phyloP scores from a whole-genome alignment of 2,113 vertebrate genomes.

The Parus major region DNA sequence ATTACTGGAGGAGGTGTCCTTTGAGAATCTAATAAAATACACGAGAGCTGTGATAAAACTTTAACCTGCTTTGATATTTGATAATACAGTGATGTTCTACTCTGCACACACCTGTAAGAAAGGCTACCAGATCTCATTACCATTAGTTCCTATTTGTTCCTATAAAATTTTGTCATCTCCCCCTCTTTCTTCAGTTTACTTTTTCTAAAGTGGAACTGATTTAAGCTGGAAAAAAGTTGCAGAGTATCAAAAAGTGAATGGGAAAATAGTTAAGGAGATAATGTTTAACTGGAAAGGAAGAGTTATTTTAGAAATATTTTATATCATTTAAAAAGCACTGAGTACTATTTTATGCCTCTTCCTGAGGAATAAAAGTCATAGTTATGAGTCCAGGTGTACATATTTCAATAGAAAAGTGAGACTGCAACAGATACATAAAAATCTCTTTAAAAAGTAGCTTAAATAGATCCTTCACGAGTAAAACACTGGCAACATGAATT shows the following conservation, averaged over 20 bases:
- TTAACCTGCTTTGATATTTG: slow-evolving; percentile 11
- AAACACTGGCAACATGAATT: background rate
- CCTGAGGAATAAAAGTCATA: slow-evolving; percentile 11
- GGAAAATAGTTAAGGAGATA: background rate
- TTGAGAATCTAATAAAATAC: background rate
- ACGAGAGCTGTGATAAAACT: background rate
- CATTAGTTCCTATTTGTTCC: slow-evolving; percentile 32
- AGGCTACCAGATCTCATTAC: background rate
- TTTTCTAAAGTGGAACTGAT: slow-evolving; percentile 25
- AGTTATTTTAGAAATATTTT: slow-evolving; percentile 51
- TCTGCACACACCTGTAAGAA: background rate
- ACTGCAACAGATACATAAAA: slow-evolving; percentile 9
- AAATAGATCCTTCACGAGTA: background rate
- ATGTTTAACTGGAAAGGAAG: background rate
- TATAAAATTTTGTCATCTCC: background rate
- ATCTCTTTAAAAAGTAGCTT: background rate
- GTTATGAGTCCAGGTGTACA: slow-evolving; percentile 8
- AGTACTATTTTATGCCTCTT: slow-evolving; percentile 47
- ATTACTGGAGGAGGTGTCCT: background rate
- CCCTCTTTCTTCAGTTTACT: background rate
- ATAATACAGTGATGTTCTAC: background rate
- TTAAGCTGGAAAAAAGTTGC: slow-evolving; percentile 8
- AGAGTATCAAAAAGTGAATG: background rate
- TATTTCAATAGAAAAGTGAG: slow-evolving; percentile 34
- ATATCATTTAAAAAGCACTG: slow-evolving; percentile 33